phyloP scores from a whole-genome alignment of 2,113 vertebrate genomes.

The Pristiophorus japonicus region DNA sequence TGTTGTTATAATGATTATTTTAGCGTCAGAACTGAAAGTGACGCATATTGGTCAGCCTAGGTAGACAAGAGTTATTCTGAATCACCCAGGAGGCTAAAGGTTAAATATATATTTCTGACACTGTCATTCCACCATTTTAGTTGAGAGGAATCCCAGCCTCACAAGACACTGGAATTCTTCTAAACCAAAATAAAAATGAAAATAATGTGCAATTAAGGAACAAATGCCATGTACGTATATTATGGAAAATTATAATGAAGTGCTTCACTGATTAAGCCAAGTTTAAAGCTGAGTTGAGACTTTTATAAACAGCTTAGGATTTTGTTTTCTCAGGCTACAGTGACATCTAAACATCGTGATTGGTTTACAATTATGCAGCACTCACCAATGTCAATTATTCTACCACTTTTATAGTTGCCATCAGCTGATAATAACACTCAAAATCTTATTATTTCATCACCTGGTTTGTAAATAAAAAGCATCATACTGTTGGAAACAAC shows the following conservation, averaged over 20 bases:
- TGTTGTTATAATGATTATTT: background rate
- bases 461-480: too few relatives aligned
- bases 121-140: background rate
- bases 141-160: background rate
- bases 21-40: background rate
- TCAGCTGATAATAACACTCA: background rate
- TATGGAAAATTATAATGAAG: constrained; percentile 12
- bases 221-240: background rate
- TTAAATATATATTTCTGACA: background rate
- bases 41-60: background rate
- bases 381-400: background rate
- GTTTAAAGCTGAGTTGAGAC: constrained; percentile 2
- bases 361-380: background rate
- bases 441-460: background rate
- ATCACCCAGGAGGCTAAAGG: too few relatives aligned
- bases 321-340: constrained; percentile 2
- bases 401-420: background rate
- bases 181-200: background rate
- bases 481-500: too few relatives aligned
- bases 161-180: background rate
- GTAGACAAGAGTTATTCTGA: too few relatives aligned
- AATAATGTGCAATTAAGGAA: background rate
- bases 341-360: background rate
- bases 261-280: background rate
- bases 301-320: background rate